phyloP scores from a whole-genome alignment of 2,113 vertebrate genomes.

The Cavia aperea region DNA sequence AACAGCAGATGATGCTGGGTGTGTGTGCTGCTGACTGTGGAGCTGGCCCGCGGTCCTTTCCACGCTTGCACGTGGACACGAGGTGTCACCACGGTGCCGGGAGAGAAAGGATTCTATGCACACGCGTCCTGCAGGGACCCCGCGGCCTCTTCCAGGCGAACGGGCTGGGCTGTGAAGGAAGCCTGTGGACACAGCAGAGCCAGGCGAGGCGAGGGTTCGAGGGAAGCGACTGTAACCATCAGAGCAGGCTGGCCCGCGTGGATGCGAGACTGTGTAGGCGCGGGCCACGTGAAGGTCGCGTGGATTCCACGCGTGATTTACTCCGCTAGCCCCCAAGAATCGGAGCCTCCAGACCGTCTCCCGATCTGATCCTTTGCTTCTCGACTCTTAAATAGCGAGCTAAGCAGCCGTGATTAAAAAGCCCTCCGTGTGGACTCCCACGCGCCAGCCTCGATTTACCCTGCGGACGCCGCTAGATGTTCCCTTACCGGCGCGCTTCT shows the following conservation, averaged over 20 bases:
- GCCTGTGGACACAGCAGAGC: background rate
- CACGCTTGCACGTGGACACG: constrained; percentile 6
- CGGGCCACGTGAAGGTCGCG: too few species aligned
- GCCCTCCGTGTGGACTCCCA: background rate
- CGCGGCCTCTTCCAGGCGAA: constrained; percentile 30
- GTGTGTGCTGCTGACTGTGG: background rate
- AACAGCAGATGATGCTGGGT: background rate
- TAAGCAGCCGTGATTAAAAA: constrained; percentile 47
- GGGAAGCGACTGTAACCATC: constrained; percentile 54
- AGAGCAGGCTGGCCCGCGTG: too few species aligned
- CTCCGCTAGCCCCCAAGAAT: constrained; percentile 34
- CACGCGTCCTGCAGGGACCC: background rate
- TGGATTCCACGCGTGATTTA: constrained; percentile 26
- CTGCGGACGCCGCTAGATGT: background rate
- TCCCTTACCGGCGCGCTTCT: background rate
- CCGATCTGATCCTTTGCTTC: constrained; percentile 37
- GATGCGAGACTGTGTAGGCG: too few species aligned
- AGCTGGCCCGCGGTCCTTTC: background rate
- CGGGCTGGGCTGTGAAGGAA: constrained; percentile 48
- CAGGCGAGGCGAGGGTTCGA: constrained; percentile 23
- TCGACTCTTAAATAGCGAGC: constrained; percentile 32
- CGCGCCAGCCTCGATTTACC: background rate
- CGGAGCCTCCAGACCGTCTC: constrained; percentile 9
- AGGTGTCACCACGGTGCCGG: background rate
- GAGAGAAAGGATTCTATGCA: constrained; percentile 20